Conservation (phyloP, 2,888 invertebrate species). For the Epistrophella euchroma region DNA sequence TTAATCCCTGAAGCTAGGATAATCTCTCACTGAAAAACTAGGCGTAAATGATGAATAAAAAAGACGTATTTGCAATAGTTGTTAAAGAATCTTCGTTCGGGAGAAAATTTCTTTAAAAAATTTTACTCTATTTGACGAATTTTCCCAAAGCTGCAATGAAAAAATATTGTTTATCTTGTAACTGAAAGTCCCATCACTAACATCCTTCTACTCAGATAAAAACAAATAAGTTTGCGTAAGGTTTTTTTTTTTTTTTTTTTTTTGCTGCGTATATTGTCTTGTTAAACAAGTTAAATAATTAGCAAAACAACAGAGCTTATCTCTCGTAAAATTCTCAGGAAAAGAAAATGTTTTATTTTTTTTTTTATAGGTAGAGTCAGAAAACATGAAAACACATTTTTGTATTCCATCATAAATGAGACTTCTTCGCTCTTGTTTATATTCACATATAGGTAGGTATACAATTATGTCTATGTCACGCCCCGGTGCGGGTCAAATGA, state of each 20-base stretch:
- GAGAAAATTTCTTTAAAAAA: too few species aligned
- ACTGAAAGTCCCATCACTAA: neutral
- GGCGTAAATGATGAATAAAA: too few species aligned
- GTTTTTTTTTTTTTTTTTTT: neutral
- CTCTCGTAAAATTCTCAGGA: conserved; percentile 50
- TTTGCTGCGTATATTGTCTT: conserved; percentile 24
- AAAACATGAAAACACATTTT: conserved; percentile 38
- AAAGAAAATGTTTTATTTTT: conserved; percentile 8
- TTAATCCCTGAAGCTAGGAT: too few species aligned
- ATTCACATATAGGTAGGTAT: neutral
- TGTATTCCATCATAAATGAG: conserved; percentile 3
- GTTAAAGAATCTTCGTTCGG: too few species aligned
- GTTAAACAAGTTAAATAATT: conserved; percentile 66
- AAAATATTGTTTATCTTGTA: too few species aligned
- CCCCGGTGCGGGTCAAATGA: conserved; percentile 30
- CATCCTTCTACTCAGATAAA: neutral
- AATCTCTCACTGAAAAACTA: too few species aligned
- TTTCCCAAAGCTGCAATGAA: too few species aligned
- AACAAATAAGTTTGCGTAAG: conserved; percentile 45
- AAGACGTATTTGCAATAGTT: too few species aligned
- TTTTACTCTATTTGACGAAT: too few species aligned
- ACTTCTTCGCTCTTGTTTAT: neutral
- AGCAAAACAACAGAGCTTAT: conserved; percentile 41
- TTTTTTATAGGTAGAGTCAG: conserved; percentile 9
- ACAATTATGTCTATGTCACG: neutral